These are phyloP conservation scores for Drosophila macrothrix DNA, from an alignment of 2,888 invertebrate species.

Conservation along the genomic window DNA sequence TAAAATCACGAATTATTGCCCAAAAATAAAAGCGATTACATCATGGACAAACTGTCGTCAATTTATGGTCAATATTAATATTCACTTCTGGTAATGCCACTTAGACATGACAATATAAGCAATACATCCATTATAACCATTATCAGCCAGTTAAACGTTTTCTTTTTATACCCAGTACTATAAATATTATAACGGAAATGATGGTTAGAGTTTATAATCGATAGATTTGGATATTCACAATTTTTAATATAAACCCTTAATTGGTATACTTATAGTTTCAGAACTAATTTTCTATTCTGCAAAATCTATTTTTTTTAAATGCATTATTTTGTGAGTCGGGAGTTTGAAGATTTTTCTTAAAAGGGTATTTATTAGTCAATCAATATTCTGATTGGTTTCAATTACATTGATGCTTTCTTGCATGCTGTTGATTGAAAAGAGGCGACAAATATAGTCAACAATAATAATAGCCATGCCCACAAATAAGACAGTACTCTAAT, in stretches of 20 bases:
- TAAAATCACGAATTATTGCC: slow-evolving; percentile 26
- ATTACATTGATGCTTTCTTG: not conserved
- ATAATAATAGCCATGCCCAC: not conserved
- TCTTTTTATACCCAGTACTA: slow-evolving; percentile 1
- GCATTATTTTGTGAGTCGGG: not conserved
- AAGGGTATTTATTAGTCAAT: not conserved
- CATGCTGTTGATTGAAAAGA: not conserved
- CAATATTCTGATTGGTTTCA: not conserved
- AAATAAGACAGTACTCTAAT: slow-evolving; percentile 15
- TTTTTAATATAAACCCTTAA: not conserved
- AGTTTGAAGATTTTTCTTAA: not conserved
- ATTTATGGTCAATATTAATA: slow-evolving; percentile 62
- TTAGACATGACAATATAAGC: slow-evolving; percentile 11
- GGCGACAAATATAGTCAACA: slow-evolving; percentile 1
- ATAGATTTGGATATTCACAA: not conserved
- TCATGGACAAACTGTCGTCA: not conserved
- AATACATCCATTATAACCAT: not conserved
- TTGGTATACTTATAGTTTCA: not conserved
- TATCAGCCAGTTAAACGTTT: slow-evolving; percentile 4
- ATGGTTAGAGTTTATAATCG: not conserved
- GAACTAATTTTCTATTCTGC: not conserved
- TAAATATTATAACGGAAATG: not conserved
- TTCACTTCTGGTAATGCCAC: slow-evolving; percentile 42
- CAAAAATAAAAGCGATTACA: slow-evolving; percentile 19
- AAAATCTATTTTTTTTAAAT: not conserved